Evolutionary conservation across 1,140 invertebrate genomes (phyloP).

Genomic region (Penaeus indicus): DNA sequence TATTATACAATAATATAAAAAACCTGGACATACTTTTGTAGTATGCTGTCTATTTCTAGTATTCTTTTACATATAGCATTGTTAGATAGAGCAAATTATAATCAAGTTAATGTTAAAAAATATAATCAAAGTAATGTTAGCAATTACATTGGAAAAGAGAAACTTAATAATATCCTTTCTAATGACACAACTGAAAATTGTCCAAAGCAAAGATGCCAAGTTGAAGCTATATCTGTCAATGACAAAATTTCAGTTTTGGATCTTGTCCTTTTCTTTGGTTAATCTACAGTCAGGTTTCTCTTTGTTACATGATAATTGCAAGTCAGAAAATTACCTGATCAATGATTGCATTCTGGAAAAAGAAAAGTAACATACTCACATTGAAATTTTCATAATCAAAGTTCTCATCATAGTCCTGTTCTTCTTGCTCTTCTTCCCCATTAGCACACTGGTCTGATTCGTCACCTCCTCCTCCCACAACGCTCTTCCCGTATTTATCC

Average conservation of each 20-base stretch:
- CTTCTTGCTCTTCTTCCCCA: neutral
- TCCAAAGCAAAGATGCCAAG: too few species aligned
- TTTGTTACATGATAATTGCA: neutral
- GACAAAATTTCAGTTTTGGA: too few species aligned
- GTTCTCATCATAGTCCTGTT: neutral
- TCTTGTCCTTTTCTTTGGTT: too few species aligned
- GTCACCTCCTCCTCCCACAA: neutral
- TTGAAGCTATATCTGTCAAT: too few species aligned
- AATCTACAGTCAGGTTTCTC: neutral
- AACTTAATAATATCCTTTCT: too few species aligned
- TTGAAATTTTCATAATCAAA: constrained; percentile 9
- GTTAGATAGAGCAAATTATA: too few species aligned
- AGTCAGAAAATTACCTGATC: neutral
- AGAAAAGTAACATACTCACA: neutral
- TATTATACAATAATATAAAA: neutral
- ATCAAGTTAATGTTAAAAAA: too few species aligned
- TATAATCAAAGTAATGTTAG: too few species aligned
- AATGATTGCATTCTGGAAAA: neutral
- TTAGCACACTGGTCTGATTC: neutral
- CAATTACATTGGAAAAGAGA: too few species aligned
- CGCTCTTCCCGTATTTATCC: neutral
- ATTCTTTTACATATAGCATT: neutral
- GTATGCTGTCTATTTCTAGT: too few species aligned
- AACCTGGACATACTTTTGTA: neutral
- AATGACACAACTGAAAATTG: too few species aligned